Conservation (phyloP, 2,113 vertebrate species). For the Phrynosoma platyrhinos region DNA sequence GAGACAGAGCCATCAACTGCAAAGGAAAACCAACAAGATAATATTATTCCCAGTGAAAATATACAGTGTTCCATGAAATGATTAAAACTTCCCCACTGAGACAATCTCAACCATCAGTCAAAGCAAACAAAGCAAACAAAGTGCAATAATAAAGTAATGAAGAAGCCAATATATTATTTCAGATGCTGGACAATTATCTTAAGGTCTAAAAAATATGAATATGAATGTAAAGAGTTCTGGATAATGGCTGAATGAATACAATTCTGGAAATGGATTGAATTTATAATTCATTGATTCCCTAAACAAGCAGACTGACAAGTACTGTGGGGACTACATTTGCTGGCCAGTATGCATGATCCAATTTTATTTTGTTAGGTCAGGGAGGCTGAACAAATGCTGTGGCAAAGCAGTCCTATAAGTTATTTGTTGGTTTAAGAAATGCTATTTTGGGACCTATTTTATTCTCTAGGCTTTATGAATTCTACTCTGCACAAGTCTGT, state of each 20-base stretch:
- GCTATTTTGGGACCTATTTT: neutral
- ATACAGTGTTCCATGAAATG: neutral
- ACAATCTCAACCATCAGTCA: neutral
- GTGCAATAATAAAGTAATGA: neutral
- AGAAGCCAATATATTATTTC: neutral
- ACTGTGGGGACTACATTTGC: neutral
- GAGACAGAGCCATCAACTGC: neutral
- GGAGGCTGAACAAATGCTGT: neutral
- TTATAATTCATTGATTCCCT: neutral
- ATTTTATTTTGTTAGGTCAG: neutral
- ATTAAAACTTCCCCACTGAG: neutral
- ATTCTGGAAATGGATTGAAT: neutral
- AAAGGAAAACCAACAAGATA: neutral
- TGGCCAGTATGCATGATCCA: neutral
- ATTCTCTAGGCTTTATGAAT: too few relatives aligned
- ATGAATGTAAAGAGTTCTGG: neutral
- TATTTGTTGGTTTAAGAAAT: neutral
- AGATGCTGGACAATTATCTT: neutral
- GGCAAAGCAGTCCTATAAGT: neutral
- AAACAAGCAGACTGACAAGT: neutral
- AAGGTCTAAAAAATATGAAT: slow-evolving; percentile 3
- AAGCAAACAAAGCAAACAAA: neutral
- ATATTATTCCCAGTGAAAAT: neutral
- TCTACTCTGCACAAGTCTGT: too few relatives aligned
- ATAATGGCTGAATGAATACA: neutral